Evolutionary conservation across 2,797 vertebrate genomes (phyloP).

Genomic region (Acanthis flammea): DNA sequence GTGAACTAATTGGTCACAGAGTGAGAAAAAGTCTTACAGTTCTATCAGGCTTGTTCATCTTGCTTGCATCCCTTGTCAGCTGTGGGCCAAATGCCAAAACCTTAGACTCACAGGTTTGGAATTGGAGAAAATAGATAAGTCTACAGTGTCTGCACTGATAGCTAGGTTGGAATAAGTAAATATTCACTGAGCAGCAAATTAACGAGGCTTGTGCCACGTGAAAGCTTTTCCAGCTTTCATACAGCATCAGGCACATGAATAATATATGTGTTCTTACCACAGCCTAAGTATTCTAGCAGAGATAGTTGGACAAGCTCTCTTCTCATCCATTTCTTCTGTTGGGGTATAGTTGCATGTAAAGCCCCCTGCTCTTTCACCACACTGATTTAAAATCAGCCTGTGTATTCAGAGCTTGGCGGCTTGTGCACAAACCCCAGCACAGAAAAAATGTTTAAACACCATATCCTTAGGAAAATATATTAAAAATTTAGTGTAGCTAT

Average conservation of each 20-base stretch:
- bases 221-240: conserved; percentile 2
- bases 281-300: neutral
- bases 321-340: neutral
- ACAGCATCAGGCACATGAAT: conserved; percentile 16
- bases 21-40: neutral
- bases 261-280: neutral
- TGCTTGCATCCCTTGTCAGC: neutral
- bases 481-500: neutral
- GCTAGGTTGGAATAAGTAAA: conserved; percentile 8
- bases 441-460: neutral
- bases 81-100: neutral
- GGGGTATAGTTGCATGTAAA: neutral
- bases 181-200: neutral
- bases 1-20: neutral
- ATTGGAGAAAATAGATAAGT: neutral
- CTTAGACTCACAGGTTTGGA: neutral
- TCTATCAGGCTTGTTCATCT: neutral
- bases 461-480: neutral
- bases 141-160: neutral
- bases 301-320: neutral
- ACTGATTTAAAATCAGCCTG: neutral
- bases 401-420: neutral
- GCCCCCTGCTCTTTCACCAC: neutral
- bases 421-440: neutral
- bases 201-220: neutral